Evolutionary conservation across 2,888 invertebrate genomes (phyloP).

Genomic region (Harpalus rufipes): DNA sequence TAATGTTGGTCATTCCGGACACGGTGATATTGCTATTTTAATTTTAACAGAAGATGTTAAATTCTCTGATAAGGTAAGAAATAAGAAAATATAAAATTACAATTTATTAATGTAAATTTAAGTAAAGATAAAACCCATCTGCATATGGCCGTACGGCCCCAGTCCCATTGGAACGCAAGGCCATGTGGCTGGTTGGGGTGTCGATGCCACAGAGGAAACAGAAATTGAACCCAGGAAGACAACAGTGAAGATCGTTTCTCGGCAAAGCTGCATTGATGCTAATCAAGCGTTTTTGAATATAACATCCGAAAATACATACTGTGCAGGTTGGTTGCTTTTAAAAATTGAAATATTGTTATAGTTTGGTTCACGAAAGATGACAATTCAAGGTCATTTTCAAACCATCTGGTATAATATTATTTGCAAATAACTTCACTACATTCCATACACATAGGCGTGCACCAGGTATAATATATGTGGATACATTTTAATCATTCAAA

Average conservation of each 20-base stretch:
- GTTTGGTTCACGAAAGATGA: too few relatives aligned
- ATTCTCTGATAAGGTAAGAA: slow-evolving; percentile 41
- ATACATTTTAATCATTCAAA: too few relatives aligned
- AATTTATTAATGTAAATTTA: neutral
- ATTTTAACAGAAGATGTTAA: slow-evolving; percentile 14
- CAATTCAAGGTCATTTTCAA: too few relatives aligned
- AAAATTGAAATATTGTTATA: too few relatives aligned
- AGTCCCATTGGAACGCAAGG: slow-evolving; percentile 3
- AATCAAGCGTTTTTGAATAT: slow-evolving; percentile 70
- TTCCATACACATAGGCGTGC: too few relatives aligned
- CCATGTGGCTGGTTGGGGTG: slow-evolving; percentile 30
- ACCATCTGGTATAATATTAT: too few relatives aligned
- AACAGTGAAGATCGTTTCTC: neutral
- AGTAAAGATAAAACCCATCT: slow-evolving; percentile 33
- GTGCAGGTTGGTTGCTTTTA: slow-evolving; percentile 76
- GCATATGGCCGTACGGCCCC: slow-evolving; percentile 12
- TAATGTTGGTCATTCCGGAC: neutral
- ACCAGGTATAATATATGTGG: too few relatives aligned
- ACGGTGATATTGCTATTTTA: slow-evolving; percentile 40
- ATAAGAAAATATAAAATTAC: neutral
- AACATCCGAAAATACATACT: slow-evolving; percentile 79
- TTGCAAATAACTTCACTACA: too few relatives aligned
- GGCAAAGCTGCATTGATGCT: neutral
- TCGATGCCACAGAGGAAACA: neutral
- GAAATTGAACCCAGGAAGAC: neutral